Percentiles rank a stretch among this genome's conserved stretches.
Evolutionary conservation across 2,888 invertebrate genomes (phyloP).

Genomic region (Rotaria magnacalcarata): DNA sequence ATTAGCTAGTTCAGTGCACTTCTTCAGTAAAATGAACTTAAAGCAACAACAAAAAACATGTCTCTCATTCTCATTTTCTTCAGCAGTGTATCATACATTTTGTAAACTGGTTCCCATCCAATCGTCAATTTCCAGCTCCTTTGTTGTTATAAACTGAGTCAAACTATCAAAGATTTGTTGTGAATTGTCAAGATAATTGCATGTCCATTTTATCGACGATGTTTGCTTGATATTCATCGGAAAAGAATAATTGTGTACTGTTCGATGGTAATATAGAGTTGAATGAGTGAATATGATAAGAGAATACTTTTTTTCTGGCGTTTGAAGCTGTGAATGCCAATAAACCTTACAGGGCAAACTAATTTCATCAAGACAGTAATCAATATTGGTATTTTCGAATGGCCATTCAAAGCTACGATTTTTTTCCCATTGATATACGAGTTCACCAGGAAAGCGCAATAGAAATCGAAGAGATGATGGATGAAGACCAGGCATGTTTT

Average conservation of each 20-base stretch:
- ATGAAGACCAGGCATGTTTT: background rate
- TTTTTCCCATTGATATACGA: background rate
- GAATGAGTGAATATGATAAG: background rate
- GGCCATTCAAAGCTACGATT: background rate
- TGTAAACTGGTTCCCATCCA: background rate
- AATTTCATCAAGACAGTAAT: background rate
- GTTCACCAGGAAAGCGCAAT: constrained; percentile 1
- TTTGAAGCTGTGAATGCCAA: background rate
- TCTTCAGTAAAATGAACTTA: too few relatives aligned
- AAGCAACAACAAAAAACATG: too few relatives aligned
- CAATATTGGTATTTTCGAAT: background rate
- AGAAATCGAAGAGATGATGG: constrained; percentile 17
- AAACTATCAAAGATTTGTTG: background rate
- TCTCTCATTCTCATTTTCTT: background rate
- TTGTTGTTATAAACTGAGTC: background rate
- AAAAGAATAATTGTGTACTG: background rate
- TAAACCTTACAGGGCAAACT: background rate
- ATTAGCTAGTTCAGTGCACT: too few relatives aligned
- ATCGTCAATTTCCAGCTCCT: background rate
- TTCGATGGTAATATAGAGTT: background rate
- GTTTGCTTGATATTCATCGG: background rate
- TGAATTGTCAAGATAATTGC: background rate
- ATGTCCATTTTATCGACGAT: background rate
- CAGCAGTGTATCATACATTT: background rate
- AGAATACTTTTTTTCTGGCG: background rate